phyloP scores from a whole-genome alignment of 2,113 vertebrate genomes.

The Sinocyclocheilus anshuiensis region DNA sequence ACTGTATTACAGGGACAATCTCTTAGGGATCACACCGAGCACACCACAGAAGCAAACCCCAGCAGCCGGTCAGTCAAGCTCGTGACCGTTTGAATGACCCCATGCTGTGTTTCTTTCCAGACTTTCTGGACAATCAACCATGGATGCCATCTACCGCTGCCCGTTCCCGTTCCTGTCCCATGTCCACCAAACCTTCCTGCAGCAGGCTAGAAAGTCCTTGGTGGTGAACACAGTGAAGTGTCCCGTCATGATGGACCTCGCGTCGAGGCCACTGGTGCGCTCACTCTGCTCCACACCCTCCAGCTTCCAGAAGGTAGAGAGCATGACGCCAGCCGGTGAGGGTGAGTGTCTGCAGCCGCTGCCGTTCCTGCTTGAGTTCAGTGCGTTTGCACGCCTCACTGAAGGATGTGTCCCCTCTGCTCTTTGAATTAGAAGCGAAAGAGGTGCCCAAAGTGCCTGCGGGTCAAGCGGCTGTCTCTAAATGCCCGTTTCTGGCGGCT shows the following conservation, averaged over 20 bases:
- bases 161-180: slow-evolving; percentile 94
- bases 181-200: slow-evolving; percentile 89
- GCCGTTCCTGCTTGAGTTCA: not conserved
- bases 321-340: slow-evolving; percentile 64
- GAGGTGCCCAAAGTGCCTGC: slow-evolving; percentile 66
- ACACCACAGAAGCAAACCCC: too few relatives aligned
- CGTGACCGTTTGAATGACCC: not conserved
- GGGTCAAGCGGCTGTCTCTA: slow-evolving; percentile 78
- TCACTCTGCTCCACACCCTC: slow-evolving; percentile 79
- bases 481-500: slow-evolving; percentile 93
- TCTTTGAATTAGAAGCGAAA: slow-evolving; percentile 57
- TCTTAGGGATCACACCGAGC: too few relatives aligned
- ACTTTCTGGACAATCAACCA: slow-evolving; percentile 64
- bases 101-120: slow-evolving; percentile 50
- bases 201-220: slow-evolving; percentile 88
- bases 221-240: slow-evolving; percentile 88
- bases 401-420: not conserved
- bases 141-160: slow-evolving; percentile 92
- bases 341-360: slow-evolving; percentile 62
- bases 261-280: slow-evolving; percentile 78
- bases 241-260: slow-evolving; percentile 94
- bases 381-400: not conserved
- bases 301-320: slow-evolving; percentile 77
- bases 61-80: too few relatives aligned
- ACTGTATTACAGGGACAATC: too few relatives aligned